Evolutionary conservation across 2,888 invertebrate species (phyloP), one percentile per base, ranked within the genome.

Genomic region (Lycocerus yunnanus): DNA sequence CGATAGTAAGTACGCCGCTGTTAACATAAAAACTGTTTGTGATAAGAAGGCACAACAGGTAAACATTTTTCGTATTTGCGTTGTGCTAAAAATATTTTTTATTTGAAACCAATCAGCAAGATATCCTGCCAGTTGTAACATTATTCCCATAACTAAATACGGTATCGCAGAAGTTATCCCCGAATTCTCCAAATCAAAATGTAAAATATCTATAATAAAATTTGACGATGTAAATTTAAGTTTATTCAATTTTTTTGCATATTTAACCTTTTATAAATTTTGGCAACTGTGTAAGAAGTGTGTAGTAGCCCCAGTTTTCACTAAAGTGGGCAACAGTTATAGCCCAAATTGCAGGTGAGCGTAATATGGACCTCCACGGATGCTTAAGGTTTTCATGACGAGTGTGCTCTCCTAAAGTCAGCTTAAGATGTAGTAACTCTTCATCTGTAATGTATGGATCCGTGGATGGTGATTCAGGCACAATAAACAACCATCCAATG

Each of bases 241-340:
- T 15, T 16, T 11, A 16, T 15, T 16, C 2, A 15, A 8, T 66
- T 60, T 60, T 20, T 61, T 58, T 13, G 11, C 18, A 66, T 84
- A 95, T n/a, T n/a, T n/a, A n/a, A n/a, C 95, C 94, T 87, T 90
- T 93, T 89, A 96, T 92, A 83, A 94, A 96, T n/a, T 93, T 94
- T 2, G 96, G 96, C 61, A 96, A 86, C 83, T 94, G 94, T 0
- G 95, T 95, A 1, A 95, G 89, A 79, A 96, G 88, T 0, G 95
- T 96, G 83, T 96, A 96, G 86, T 95, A 96, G 4, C 96, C 96
- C 96, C 96, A 96, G 86, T 96, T 95, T 85, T 96, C 95, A 21
- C 94, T 93, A 87, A 95, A 95, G 85, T 96, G 95, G 0, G 95
- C 94, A 69, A 92, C 90, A 0, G 94, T 91, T 58, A 96, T 94